Evolutionary conservation across 2,113 vertebrate species (phyloP).

Genomic region (Artemisiospiza belli): DNA sequence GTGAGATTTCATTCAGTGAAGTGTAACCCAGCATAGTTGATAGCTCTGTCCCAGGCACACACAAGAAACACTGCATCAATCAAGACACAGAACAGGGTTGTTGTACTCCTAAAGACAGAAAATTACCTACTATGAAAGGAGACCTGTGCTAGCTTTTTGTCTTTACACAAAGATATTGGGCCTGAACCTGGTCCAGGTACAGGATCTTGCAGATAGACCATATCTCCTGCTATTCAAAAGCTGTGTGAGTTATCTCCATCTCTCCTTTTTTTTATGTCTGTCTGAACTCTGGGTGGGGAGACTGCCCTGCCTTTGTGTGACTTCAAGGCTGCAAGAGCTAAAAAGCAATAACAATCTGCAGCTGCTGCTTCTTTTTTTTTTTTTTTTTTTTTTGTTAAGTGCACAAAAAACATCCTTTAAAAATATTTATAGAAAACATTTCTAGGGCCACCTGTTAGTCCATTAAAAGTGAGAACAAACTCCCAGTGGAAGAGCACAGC

Average conservation of each 20-base stretch:
- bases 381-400: neutral
- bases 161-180: neutral
- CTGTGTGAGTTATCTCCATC: neutral
- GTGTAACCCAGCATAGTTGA: neutral
- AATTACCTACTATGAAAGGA: neutral
- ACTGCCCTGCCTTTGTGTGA: neutral
- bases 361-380: neutral
- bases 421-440: constrained; percentile 12
- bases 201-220: neutral
- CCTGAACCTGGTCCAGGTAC: neutral
- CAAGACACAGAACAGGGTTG: neutral
- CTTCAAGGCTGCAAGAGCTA: neutral
- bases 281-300: neutral
- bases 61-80: neutral
- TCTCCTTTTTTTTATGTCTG: neutral
- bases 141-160: neutral
- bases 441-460: constrained; percentile 22
- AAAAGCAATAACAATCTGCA: neutral
- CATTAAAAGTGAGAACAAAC: constrained; percentile 23
- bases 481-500: neutral
- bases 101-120: neutral
- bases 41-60: neutral
- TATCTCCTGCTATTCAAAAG: neutral
- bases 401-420: neutral
- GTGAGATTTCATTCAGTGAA: neutral